Evolutionary conservation across 23 tunicate species (phyloP).

Genomic region (Phallusia fumigata): DNA sequence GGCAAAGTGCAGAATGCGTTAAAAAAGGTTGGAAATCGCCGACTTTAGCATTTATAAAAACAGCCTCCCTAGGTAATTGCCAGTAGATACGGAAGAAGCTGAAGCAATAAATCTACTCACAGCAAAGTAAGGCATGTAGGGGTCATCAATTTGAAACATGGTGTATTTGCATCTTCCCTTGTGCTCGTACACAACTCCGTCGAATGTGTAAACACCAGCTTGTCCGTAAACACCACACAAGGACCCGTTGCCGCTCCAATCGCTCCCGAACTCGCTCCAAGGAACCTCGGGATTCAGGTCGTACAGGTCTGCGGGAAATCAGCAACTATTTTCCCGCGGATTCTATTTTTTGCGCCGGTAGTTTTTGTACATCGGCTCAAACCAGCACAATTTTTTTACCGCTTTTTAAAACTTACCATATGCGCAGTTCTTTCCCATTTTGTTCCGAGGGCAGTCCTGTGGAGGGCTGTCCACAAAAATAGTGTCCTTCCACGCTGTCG

Average conservation of each 20-base stretch:
- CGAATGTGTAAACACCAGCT: conserved; percentile 11
- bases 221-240: conserved; percentile 18
- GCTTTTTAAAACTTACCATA: background rate
- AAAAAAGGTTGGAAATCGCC: no score
- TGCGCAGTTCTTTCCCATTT: conserved; percentile 8
- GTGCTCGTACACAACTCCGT: background rate
- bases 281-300: background rate
- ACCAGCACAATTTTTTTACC: no score
- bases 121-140: background rate
- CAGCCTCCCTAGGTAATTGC: no score
- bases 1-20: no score
- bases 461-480: background rate
- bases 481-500: no score
- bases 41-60: no score
- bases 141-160: conserved; percentile 1
- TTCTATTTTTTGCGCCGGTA: no score
- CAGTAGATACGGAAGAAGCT: no score
- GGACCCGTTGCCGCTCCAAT: background rate
- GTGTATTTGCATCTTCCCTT: conserved; percentile 30
- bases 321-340: no score
- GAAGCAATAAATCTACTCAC: no score
- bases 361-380: no score
- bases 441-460: background rate
- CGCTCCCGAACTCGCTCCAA: background rate
- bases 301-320: background rate